Base-by-base conservation (phyloP, 1,140 invertebrate genomes). In the Lordiphosa stackelbergi region DNA sequence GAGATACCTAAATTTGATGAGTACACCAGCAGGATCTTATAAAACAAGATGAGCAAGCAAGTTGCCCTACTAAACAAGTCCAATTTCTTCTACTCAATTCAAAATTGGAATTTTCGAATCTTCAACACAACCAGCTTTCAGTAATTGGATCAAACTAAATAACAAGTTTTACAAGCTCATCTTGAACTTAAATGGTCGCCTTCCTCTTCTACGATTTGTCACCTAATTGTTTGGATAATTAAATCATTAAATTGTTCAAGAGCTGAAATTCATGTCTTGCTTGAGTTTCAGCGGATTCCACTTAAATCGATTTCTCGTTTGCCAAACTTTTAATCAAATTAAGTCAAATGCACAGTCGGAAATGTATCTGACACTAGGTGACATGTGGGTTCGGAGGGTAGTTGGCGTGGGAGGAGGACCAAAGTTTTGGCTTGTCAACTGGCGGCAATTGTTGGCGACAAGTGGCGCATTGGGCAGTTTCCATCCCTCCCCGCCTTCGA, bases 281-380 rank as follows among this genome's bases (percentile, higher is more conserved):
- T 46, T 46, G 46, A 43, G 61, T 68, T 61, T 40, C 35, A 54
- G 16, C n/a, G 59, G 11, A 13, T 46, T 40, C 38, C 51, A 55
- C 69, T 73, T 59, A 54, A 68, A 62, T 69, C 65, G 53, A 79
- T 70, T 66, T 62, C 70, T 66, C 40, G 66, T 60, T 53, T 55
- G 61, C 48, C 66, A 81, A 83, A 81, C 71, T 81, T 81, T 81
- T 81, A 81, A 81, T 81, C 75, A 81, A 81, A 81, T 81, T 81
- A 81, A 81, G 75, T 81, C 75, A 49, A 69, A 63, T 66, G 71
- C 75, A 81, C 34, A 59, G 66, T 55, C 59, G 66, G 66, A 72
- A 75, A 71, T 75, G 77, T 71, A 66, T 65, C 46, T 71, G 58
- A 63, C 75, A 79, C 77, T 68, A 66, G 79, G 71, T 69, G 74